Evolutionary conservation across 2,888 invertebrate species (phyloP).

Genomic region (Atherix ibis): DNA sequence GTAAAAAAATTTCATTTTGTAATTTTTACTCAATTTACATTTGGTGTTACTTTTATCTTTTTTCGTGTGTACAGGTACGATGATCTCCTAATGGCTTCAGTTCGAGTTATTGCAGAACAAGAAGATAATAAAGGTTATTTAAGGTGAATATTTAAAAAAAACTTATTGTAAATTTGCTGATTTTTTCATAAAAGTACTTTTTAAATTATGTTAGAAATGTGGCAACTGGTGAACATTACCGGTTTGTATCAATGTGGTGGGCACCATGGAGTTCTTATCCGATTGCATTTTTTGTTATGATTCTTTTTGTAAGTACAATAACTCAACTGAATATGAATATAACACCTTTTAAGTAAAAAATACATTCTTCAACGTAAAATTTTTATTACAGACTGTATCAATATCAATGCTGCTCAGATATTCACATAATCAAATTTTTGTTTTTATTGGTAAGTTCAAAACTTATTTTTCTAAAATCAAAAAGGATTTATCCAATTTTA

Average conservation of each 20-base stretch:
- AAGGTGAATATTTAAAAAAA: conserved; percentile 35
- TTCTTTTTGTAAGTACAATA: conserved; percentile 83
- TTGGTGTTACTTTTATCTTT: background rate
- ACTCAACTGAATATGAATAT: background rate
- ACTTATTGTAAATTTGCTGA: background rate
- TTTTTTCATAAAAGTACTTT: too few relatives aligned
- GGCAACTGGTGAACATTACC: conserved; percentile 94
- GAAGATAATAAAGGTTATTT: conserved; percentile 93
- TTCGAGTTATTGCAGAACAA: conserved; percentile 86
- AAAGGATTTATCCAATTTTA: too few relatives aligned
- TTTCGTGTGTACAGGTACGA: conserved; percentile 47
- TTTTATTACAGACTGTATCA: conserved; percentile 80
- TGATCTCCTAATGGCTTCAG: conserved; percentile 90
- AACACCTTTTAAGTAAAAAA: background rate
- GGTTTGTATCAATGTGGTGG: conserved; percentile 95
- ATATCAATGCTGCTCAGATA: conserved; percentile 95
- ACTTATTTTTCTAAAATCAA: too few relatives aligned
- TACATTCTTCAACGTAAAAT: conserved; percentile 7
- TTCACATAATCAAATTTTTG: conserved; percentile 98
- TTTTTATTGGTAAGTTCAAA: conserved; percentile 80
- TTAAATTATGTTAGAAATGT: conserved; percentile 55
- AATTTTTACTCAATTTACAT: background rate
- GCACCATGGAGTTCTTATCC: conserved; percentile 90
- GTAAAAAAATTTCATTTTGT: conserved; percentile 9
- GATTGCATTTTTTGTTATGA: conserved; percentile 93